These are phyloP conservation scores for Pampusana beccarii DNA, from an alignment of 2,113 vertebrate genomes.

Conservation along the genomic window DNA sequence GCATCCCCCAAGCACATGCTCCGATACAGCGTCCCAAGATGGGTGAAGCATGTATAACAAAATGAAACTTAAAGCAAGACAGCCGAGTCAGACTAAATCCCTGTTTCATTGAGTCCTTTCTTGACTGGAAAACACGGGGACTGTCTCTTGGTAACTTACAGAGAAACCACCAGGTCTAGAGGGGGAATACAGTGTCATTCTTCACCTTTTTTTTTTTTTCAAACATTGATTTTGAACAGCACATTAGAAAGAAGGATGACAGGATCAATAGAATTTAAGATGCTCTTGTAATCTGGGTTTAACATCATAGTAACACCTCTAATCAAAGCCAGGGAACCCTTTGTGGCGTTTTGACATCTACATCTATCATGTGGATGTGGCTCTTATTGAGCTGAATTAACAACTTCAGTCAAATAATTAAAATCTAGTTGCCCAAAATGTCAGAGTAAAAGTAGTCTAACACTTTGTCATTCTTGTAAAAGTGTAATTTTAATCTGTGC, in stretches of 20 bases:
- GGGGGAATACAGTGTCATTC: constrained; percentile 15
- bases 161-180: constrained; percentile 32
- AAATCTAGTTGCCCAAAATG: constrained; percentile 56
- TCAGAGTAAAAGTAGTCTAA: constrained; percentile 50
- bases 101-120: constrained; percentile 24
- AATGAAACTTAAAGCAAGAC: constrained; percentile 61
- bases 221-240: constrained; percentile 52
- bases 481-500: constrained; percentile 44
- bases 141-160: constrained; percentile 31
- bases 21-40: constrained; percentile 23
- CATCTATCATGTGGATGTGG: constrained; percentile 47
- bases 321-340: constrained; percentile 61
- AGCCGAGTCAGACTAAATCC: constrained; percentile 43
- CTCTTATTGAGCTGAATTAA: constrained; percentile 63
- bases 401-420: constrained; percentile 65
- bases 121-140: constrained; percentile 5
- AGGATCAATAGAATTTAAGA: constrained; percentile 72
- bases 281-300: constrained; percentile 68
- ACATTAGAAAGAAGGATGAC: constrained; percentile 59
- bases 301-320: constrained; percentile 65
- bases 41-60: constrained; percentile 44
- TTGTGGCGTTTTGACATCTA: constrained; percentile 64
- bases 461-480: constrained; percentile 61
- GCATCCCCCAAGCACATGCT: constrained; percentile 50
- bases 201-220: not conserved